phyloP scores from a whole-genome alignment of 2,113 vertebrate genomes.

The Phainopepla nitens region DNA sequence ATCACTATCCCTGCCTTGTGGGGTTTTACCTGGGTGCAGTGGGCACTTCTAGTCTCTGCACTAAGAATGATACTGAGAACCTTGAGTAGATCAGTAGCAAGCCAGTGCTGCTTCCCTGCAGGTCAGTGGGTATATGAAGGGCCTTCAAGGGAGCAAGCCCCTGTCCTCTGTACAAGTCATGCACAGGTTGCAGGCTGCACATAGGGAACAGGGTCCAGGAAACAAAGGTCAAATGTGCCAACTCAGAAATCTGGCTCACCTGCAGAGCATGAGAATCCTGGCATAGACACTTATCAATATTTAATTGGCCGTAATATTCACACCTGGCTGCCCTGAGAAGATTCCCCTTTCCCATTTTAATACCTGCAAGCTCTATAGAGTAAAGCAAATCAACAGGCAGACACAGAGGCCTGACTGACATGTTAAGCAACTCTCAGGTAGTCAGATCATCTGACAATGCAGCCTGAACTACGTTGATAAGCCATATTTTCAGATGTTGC shows the following conservation, averaged over 20 bases:
- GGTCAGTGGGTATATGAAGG: accelerated
- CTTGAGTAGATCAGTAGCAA: background rate
- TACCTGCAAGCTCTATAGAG: background rate
- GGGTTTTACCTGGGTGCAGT: background rate
- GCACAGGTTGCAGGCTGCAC: background rate
- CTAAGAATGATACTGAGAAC: background rate
- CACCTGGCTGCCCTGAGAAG: background rate
- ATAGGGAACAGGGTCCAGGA: background rate
- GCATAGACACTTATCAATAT: background rate
- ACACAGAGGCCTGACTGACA: background rate
- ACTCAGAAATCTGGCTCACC: background rate
- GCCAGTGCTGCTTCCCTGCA: background rate
- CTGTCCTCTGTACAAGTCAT: accelerated
- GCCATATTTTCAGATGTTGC: background rate
- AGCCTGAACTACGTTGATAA: background rate
- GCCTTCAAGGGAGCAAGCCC: background rate
- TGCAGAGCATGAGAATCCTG: background rate
- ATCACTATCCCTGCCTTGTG: background rate
- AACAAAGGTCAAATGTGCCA: background rate
- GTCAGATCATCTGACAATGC: background rate
- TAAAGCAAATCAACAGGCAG: background rate
- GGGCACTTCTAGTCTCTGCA: background rate
- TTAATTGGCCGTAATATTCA: background rate
- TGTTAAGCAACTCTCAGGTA: background rate
- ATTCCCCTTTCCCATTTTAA: background rate